Evolutionary conservation across 2,113 vertebrate species (phyloP).

Genomic region (Montifringilla adamsi): DNA sequence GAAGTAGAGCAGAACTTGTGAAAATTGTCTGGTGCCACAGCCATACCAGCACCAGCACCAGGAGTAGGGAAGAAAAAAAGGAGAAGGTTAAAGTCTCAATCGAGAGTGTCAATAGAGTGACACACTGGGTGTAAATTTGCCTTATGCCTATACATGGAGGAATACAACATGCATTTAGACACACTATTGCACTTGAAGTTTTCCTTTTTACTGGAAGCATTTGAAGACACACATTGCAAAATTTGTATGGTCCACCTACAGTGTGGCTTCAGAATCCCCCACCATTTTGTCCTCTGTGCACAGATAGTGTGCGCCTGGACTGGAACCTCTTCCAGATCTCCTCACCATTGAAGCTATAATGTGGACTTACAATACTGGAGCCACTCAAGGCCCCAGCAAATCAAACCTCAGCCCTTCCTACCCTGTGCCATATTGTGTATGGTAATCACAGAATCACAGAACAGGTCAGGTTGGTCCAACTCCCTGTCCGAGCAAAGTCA

Average conservation of each 20-base stretch:
- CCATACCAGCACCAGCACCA: not conserved
- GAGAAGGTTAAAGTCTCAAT: not conserved
- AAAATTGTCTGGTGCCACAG: not conserved
- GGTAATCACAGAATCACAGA: not conserved
- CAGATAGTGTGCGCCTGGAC: not conserved
- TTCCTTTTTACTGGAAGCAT: not conserved
- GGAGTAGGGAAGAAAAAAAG: not conserved
- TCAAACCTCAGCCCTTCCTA: not conserved
- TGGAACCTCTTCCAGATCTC: not conserved
- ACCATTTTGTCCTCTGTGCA: not conserved
- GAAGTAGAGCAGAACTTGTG: not conserved
- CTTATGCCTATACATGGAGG: not conserved
- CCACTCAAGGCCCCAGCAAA: not conserved
- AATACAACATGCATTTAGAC: not conserved
- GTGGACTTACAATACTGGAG: not conserved
- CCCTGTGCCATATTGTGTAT: not conserved
- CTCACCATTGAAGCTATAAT: not conserved
- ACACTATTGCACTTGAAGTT: not conserved
- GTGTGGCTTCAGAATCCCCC: not conserved
- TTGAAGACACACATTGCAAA: not conserved
- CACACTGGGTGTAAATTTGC: not conserved
- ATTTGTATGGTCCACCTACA: not conserved
- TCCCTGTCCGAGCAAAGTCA: not conserved
- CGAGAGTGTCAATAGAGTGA: not conserved
- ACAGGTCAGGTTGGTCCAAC: not conserved